Percentiles rank a stretch among this genome's conserved stretches.
Conservation (phyloP, 2,888 invertebrate species). For the Molanna angustata region DNA sequence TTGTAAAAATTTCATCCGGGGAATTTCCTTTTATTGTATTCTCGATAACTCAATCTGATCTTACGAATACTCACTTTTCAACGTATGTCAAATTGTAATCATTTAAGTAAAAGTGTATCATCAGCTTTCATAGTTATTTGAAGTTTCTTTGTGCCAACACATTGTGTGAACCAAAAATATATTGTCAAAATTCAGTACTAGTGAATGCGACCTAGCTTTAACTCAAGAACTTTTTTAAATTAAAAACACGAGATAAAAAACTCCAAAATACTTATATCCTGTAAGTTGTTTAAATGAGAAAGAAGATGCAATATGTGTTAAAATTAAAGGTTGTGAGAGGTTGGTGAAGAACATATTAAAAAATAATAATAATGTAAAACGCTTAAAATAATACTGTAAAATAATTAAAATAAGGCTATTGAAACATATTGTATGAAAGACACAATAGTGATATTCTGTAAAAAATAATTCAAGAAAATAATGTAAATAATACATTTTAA, state of each 20-base stretch:
- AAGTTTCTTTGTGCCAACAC: too few relatives aligned
- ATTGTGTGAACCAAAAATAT: too few relatives aligned
- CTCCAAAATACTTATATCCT: background rate
- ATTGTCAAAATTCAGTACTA: background rate
- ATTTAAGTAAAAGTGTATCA: too few relatives aligned
- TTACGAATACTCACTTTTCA: too few relatives aligned
- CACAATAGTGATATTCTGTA: slow-evolving; percentile 30
- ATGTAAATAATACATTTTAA: background rate
- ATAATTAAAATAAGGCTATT: background rate
- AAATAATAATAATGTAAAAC: background rate
- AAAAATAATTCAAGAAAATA: slow-evolving; percentile 2
- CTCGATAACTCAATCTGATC: too few relatives aligned
- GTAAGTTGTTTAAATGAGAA: background rate
- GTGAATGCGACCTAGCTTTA: slow-evolving; percentile 19
- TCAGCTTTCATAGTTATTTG: too few relatives aligned
- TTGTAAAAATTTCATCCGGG: too few relatives aligned
- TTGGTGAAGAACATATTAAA: background rate
- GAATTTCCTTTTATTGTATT: too few relatives aligned
- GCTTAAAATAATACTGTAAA: background rate
- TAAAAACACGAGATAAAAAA: background rate
- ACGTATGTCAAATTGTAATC: too few relatives aligned
- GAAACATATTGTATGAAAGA: slow-evolving; percentile 22
- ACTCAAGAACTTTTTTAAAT: slow-evolving; percentile 9
- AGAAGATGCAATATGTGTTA: background rate
- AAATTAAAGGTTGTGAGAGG: background rate